phyloP scores from a whole-genome alignment of 2,888 invertebrate species.

The Laothoe populi region DNA sequence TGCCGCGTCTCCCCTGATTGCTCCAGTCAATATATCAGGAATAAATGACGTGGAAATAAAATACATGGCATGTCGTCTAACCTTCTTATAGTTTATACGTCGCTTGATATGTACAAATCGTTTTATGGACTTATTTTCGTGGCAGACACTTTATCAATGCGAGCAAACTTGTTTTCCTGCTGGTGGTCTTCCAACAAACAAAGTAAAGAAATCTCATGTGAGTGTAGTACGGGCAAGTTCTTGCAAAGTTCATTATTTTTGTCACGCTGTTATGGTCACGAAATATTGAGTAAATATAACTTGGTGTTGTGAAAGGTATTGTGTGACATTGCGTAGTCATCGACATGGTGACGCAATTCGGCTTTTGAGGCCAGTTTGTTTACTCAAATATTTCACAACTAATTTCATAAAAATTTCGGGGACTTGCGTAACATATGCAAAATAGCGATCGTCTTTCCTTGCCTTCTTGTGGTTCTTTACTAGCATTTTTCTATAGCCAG shows the following conservation, averaged over 20 bases:
- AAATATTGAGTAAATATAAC: conserved; percentile 11
- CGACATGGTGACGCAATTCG: background rate
- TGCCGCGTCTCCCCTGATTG: conserved; percentile 44
- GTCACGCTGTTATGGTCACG: conserved; percentile 13
- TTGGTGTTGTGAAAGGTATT: background rate
- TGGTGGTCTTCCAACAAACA: conserved; percentile 4
- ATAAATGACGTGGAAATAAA: conserved; percentile 75
- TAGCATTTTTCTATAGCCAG: background rate
- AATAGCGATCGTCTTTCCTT: background rate
- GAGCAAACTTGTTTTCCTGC: conserved; percentile 12
- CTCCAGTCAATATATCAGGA: conserved; percentile 64
- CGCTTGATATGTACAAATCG: conserved; percentile 61
- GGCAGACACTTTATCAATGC: conserved; percentile 31
- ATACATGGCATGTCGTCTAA: conserved; percentile 65
- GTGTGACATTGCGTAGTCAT: background rate
- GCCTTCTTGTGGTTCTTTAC: background rate
- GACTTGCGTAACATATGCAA: background rate
- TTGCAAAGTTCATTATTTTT: conserved; percentile 21
- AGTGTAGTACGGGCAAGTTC: conserved; percentile 3
- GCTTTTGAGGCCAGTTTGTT: background rate
- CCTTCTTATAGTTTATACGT: conserved; percentile 63
- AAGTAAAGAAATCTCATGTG: conserved; percentile 9
- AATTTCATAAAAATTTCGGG: background rate
- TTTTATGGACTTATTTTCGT: conserved; percentile 43
- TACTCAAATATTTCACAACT: too few species aligned